These are phyloP conservation scores for Agelastica alni DNA, from an alignment of 2,888 invertebrate species.

Conservation along the genomic window DNA sequence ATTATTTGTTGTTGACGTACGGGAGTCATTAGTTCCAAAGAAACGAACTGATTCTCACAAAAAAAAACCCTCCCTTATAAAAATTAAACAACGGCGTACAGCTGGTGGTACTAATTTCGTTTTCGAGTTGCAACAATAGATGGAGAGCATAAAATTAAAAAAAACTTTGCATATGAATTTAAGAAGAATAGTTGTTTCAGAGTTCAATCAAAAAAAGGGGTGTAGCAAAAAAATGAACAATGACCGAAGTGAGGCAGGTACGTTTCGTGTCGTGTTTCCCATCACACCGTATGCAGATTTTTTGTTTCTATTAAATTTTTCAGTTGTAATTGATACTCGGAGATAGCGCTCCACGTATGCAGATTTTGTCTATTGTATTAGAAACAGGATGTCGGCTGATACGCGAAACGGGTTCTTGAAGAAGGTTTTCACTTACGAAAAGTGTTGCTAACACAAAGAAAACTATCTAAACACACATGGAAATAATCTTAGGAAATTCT, in stretches of 20 bases:
- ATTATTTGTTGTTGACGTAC: no score
- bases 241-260: conserved; percentile 24
- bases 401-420: conserved; percentile 8
- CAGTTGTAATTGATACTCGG: conserved; percentile 39
- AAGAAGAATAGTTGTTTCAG: conserved; percentile 36
- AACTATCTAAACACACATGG: no score
- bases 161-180: conserved; percentile 32
- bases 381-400: conserved; percentile 14
- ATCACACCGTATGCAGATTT: conserved; percentile 38
- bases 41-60: conserved; percentile 2
- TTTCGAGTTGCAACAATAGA: conserved; percentile 31
- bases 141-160: conserved; percentile 31
- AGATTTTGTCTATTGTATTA: conserved; percentile 29
- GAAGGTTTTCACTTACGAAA: no score
- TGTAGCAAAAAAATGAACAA: conserved; percentile 35
- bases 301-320: conserved; percentile 34
- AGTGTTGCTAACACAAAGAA: no score
- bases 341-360: conserved; percentile 22
- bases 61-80: conserved; percentile 21
- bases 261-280: conserved; percentile 32
- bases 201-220: conserved; percentile 35
- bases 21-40: background rate
- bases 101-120: conserved; percentile 33
- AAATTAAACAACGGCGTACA: conserved; percentile 20
- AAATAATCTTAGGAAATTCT: no score